Percentiles rank a stretch among this genome's conserved stretches.
Evolutionary conservation across 2,797 vertebrate species (phyloP).

Genomic region (Ceyx erithaca): DNA sequence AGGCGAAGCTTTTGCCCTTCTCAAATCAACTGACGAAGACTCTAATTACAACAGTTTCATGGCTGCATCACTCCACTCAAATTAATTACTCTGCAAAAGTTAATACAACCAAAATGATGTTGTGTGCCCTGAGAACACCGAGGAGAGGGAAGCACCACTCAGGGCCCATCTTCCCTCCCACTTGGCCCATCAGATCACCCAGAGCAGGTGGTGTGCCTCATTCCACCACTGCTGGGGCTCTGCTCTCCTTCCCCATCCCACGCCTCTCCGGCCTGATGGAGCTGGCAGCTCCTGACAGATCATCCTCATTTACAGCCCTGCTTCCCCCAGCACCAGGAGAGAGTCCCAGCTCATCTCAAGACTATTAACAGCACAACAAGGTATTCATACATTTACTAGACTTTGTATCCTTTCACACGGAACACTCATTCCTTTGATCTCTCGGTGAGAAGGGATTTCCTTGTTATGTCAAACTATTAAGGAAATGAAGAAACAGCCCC

Average conservation of each 20-base stretch:
- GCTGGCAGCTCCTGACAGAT: conserved; percentile 13
- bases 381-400: conserved; percentile 11
- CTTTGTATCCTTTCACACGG: neutral
- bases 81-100: conserved; percentile 33
- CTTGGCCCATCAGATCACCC: neutral
- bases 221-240: neutral
- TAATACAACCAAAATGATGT: conserved; percentile 33
- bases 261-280: neutral
- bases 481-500: conserved; percentile 46
- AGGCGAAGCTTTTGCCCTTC: conserved; percentile 5
- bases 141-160: neutral
- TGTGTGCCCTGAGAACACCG: neutral
- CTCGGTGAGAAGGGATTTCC: neutral
- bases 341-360: neutral
- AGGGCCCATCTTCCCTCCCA: neutral
- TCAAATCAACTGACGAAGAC: conserved; percentile 40
- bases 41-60: conserved; percentile 30
- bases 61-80: neutral
- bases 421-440: conserved; percentile 49
- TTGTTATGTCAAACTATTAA: conserved; percentile 24
- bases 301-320: neutral
- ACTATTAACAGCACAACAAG: conserved; percentile 36
- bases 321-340: neutral
- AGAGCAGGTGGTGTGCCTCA: neutral
- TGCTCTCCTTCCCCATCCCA: neutral